Conservation (phyloP, 1,140 invertebrate genomes). For the Idris sp. region DNA sequence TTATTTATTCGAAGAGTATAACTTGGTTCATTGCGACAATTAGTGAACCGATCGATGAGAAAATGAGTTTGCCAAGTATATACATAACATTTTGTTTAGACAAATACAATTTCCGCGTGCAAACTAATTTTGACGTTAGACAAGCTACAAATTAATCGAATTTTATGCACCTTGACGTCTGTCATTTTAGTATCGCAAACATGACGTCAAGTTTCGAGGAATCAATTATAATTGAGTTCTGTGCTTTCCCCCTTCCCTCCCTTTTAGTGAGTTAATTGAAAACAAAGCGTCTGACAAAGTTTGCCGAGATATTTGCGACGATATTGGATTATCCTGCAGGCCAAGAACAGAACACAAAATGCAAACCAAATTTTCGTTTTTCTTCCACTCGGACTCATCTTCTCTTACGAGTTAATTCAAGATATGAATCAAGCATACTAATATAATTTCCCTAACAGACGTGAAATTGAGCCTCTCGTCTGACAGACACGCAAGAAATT, state of each 20-base stretch:
- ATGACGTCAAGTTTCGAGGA: neutral
- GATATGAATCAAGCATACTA: conserved; percentile 37
- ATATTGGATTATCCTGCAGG: conserved; percentile 7
- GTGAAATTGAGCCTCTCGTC: conserved; percentile 39
- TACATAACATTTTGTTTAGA: conserved; percentile 11
- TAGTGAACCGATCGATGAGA: neutral
- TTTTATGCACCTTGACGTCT: conserved; percentile 17
- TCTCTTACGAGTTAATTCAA: conserved; percentile 33
- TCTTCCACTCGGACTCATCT: too few relatives aligned
- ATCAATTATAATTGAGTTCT: conserved; percentile 22
- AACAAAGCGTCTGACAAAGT: conserved; percentile 19
- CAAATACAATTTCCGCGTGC: conserved; percentile 9
- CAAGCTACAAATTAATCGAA: conserved; percentile 23
- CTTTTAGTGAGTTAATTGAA: conserved; percentile 31
- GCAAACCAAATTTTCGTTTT: conserved; percentile 24
- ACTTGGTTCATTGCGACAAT: neutral
- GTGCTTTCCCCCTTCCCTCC: too few relatives aligned
- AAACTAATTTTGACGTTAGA: conserved; percentile 30
- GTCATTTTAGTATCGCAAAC: conserved; percentile 21
- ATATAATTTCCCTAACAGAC: conserved; percentile 45
- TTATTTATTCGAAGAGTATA: too few relatives aligned
- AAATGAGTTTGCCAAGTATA: conserved; percentile 11
- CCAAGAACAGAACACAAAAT: too few relatives aligned
- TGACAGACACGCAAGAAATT: conserved; percentile 43
- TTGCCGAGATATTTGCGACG: conserved; percentile 29